Evolutionary conservation across 2,797 vertebrate genomes (phyloP).

Genomic region (Acrossocheilus fasciatus): DNA sequence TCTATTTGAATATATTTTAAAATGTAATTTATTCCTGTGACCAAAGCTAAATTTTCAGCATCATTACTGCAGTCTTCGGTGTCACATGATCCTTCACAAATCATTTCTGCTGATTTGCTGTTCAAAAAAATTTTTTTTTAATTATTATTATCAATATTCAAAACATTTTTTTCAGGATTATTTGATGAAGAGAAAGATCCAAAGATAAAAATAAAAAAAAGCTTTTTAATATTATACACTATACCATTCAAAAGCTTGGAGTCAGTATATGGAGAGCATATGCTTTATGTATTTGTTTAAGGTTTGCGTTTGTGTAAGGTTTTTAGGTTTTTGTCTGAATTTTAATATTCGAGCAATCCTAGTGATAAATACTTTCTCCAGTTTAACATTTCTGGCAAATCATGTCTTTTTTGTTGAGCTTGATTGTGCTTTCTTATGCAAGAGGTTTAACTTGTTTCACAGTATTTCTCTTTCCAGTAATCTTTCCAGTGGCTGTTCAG

Average conservation of each 20-base stretch:
- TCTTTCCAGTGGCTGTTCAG: neutral
- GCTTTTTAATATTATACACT: neutral
- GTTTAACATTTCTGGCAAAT: constrained; percentile 12
- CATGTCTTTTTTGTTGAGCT: neutral
- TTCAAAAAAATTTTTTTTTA: neutral
- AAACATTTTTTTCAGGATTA: neutral
- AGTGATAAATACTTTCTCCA: neutral
- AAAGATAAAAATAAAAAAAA: neutral
- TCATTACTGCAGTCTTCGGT: neutral
- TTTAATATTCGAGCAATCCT: constrained; percentile 12
- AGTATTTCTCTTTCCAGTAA: constrained; percentile 25
- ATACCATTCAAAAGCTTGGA: neutral
- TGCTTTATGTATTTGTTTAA: neutral
- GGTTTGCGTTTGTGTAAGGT: neutral
- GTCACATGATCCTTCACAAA: neutral
- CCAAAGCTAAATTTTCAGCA: neutral
- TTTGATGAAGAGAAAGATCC: neutral
- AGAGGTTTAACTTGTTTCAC: constrained; percentile 7
- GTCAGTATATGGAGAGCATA: neutral
- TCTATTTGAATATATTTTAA: neutral
- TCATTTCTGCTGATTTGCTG: neutral
- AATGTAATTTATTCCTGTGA: neutral
- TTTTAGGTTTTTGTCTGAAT: neutral
- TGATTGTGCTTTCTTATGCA: constrained; percentile 8
- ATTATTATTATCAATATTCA: neutral